Conservation (phyloP, 2,888 invertebrate species). For the Metellina segmentata region DNA sequence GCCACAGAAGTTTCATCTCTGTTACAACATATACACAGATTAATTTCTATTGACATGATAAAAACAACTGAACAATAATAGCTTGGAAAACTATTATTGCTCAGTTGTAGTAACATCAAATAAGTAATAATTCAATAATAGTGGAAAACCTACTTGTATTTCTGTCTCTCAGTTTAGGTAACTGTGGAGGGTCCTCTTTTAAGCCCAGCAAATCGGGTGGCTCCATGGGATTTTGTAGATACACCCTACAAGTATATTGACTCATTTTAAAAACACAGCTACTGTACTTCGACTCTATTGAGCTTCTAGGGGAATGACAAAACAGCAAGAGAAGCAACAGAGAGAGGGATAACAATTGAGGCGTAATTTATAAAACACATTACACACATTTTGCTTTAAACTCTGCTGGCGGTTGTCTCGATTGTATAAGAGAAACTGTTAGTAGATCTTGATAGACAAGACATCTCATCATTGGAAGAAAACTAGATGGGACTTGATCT, state of each 20-base stretch:
- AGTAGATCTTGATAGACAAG: too few species aligned
- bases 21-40: too few species aligned
- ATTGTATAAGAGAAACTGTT: too few species aligned
- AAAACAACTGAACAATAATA: background rate
- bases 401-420: too few species aligned
- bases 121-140: background rate
- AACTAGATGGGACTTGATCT: too few species aligned
- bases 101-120: background rate
- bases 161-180: conserved; percentile 82
- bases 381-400: too few species aligned
- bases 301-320: too few species aligned
- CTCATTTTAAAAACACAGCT: background rate
- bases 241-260: conserved; percentile 82
- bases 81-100: background rate
- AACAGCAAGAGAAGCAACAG: background rate
- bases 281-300: background rate
- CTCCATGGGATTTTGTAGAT: conserved; percentile 88
- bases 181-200: conserved; percentile 79
- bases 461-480: too few species aligned
- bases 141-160: conserved; percentile 81
- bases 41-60: too few species aligned
- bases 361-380: too few species aligned
- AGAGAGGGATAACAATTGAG: background rate
- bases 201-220: conserved; percentile 85
- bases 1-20: too few species aligned